Evolutionary conservation across 2,113 vertebrate species (phyloP).

Genomic region (Laticauda colubrina): DNA sequence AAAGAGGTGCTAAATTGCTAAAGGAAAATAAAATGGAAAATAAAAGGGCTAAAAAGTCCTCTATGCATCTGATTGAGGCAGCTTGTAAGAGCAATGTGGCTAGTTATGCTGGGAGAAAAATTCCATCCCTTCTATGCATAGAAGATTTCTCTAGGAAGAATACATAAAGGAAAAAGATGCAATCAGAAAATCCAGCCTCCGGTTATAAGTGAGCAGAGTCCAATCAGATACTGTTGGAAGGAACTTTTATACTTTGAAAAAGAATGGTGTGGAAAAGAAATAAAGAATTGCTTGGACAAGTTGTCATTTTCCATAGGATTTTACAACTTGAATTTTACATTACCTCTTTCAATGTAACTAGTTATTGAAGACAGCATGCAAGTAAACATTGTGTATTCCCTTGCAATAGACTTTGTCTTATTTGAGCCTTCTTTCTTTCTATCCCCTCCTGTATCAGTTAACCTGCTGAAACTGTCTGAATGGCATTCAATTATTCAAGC

Average conservation of each 20-base stretch:
- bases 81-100: constrained; percentile 46
- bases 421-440: neutral
- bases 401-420: constrained; percentile 14
- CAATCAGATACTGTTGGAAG: constrained; percentile 34
- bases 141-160: constrained; percentile 44
- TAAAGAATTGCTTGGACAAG: constrained; percentile 33
- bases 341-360: neutral
- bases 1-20: constrained; percentile 78
- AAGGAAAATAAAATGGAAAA: constrained; percentile 73
- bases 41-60: constrained; percentile 47
- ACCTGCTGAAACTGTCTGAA: rapidly evolving
- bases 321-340: neutral
- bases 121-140: constrained; percentile 37
- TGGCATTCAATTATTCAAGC: rapidly evolving
- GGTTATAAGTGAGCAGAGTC: constrained; percentile 23
- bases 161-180: constrained; percentile 36
- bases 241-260: neutral
- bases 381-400: neutral
- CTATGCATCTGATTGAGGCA: constrained; percentile 41
- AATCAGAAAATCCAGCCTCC: constrained; percentile 26
- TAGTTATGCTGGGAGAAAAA: constrained; percentile 61
- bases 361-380: neutral
- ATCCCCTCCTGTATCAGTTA: neutral
- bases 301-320: constrained; percentile 11
- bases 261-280: neutral